Evolutionary conservation across 2,888 invertebrate genomes (phyloP).

Genomic region (Folsomia candida): DNA sequence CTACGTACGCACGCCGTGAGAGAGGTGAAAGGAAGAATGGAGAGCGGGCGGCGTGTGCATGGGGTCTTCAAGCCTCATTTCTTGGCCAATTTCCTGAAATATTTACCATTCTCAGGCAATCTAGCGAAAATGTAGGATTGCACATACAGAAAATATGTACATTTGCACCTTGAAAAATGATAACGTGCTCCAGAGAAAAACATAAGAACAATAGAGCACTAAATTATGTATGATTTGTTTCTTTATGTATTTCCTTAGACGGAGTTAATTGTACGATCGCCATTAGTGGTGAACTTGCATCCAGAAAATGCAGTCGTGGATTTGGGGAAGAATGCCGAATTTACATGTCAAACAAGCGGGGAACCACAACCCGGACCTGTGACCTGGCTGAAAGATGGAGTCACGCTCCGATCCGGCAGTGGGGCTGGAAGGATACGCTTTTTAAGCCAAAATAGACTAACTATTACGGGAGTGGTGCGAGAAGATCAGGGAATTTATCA

Average conservation of each 20-base stretch:
- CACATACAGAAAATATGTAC: not conserved
- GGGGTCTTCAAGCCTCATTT: constrained; percentile 6
- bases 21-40: no score
- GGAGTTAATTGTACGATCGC: constrained; percentile 65
- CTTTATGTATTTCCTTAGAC: constrained; percentile 52
- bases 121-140: not conserved
- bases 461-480: constrained; percentile 61
- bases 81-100: not conserved
- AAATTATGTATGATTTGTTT: not conserved
- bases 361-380: constrained; percentile 48
- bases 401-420: constrained; percentile 56
- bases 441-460: constrained; percentile 61
- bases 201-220: not conserved
- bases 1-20: not conserved
- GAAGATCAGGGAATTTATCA: constrained; percentile 68
- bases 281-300: constrained; percentile 62
- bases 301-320: constrained; percentile 68
- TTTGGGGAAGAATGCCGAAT: constrained; percentile 70
- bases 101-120: not conserved
- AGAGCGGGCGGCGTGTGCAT: no score
- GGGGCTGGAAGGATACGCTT: constrained; percentile 65
- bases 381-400: constrained; percentile 59
- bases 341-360: constrained; percentile 60
- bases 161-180: not conserved
- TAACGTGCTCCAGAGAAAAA: not conserved